Evolutionary conservation across 2,888 invertebrate species (phyloP), one percentile per base, ranked within the genome.

Genomic region (Amphipyra tragopoginis): DNA sequence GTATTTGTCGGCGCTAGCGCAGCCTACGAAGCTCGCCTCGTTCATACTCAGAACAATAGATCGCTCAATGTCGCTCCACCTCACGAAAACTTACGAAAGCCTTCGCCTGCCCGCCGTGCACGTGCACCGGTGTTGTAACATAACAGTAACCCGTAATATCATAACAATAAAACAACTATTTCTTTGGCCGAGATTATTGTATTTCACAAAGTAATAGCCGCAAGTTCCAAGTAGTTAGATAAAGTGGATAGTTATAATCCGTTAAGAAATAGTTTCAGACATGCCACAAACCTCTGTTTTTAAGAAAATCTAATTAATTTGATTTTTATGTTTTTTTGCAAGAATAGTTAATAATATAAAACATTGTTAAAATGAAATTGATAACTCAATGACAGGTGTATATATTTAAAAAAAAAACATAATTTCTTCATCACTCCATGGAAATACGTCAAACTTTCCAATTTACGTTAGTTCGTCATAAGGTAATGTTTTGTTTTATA

Each of bases 61-160:
- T 83, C 84, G 81, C 81, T 92, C 90, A 91, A 91, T 91, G 91
- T 90, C 90, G 84, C 79, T 77, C 80, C 77, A 80, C 79, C 88
- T 89, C 91, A 93, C 93, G 93, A 92, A 86, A 87, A 88, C 87
- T 93, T 92, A 88, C 91, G 91, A 93, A 92, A 93, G 88, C 83
- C 82, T 79, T 81, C 80, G 79, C 73, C 67, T 77, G 74, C 73
- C 76, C 62, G 65, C 72, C 65, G 70, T 80, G 82, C 79, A 82
- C 80, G 81, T 77, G 79, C 65, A 77, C 65, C 49, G 68, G 64
- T 82, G 79, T 84, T 78, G 82, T 78, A 86, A 86, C 74, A 70
- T 63, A 71, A 74, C 63, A 64, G 61, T 77, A 74, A 74, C 51
- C 60, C 63, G 61, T 79, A 74, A 71, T 71, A 54, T 47, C 56